Conservation (phyloP, 2,113 vertebrate species). For the Platycercus adscitus region DNA sequence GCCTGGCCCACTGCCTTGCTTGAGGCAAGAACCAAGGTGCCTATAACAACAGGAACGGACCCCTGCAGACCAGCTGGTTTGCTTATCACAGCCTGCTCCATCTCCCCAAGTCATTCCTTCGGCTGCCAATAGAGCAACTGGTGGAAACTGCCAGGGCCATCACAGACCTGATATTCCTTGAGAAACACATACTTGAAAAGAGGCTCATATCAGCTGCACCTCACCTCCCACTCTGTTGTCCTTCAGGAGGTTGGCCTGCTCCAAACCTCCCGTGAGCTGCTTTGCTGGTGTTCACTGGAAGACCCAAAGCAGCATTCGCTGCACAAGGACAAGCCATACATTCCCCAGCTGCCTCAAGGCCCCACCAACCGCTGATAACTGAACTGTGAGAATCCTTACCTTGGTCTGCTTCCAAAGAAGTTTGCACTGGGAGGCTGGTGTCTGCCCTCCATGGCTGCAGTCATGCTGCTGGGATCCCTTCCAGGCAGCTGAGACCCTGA, state of each 20-base stretch:
- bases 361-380: background rate
- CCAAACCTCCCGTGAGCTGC: fast-evolving
- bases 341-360: background rate
- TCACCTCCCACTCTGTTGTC: background rate
- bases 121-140: background rate
- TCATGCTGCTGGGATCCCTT: constrained; percentile 39
- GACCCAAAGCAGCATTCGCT: background rate
- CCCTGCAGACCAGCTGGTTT: background rate
- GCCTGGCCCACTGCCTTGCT: constrained; percentile 8
- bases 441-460: constrained; percentile 35
- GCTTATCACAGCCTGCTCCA: background rate
- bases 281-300: background rate
- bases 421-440: constrained; percentile 67
- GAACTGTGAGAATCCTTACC: constrained; percentile 57
- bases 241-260: background rate
- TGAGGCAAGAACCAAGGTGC: background rate
- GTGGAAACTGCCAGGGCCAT: background rate
- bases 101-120: background rate
- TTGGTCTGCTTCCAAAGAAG: constrained; percentile 75
- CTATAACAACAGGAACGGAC: background rate
- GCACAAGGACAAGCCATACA: background rate
- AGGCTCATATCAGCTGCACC: background rate
- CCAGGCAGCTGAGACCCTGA: constrained; percentile 69
- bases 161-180: background rate
- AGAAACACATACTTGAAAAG: background rate